These are phyloP conservation scores for Cochlearius cochlearius DNA, from an alignment of 2,113 vertebrate genomes.

Conservation along the genomic window DNA sequence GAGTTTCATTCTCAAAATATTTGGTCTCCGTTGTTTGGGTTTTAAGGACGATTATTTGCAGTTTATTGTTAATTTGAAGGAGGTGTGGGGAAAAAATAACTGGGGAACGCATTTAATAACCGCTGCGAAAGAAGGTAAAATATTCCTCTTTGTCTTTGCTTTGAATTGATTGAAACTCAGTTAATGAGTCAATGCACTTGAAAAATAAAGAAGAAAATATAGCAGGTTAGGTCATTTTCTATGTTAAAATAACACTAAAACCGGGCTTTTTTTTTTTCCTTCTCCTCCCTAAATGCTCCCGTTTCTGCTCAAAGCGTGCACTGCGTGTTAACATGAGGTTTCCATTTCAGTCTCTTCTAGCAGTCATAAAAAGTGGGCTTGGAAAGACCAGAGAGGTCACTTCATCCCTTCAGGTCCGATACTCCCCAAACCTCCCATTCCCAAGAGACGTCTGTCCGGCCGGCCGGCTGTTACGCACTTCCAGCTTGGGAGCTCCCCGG, in stretches of 20 bases:
- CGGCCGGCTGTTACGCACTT: background rate
- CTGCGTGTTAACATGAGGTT: background rate
- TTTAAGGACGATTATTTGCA: background rate
- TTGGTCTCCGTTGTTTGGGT: background rate
- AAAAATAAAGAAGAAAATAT: background rate
- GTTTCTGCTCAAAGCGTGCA: background rate
- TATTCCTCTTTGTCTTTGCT: background rate
- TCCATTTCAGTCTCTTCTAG: background rate
- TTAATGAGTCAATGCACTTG: background rate
- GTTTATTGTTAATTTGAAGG: background rate
- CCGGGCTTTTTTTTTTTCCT: background rate
- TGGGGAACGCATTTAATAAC: background rate
- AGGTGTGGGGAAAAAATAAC: background rate
- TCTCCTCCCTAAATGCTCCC: background rate
- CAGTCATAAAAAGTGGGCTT: background rate
- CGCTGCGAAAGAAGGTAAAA: background rate
- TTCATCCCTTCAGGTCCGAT: background rate
- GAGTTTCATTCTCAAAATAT: background rate
- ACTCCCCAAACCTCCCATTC: rapidly evolving
- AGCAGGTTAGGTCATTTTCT: background rate
- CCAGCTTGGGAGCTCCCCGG: background rate
- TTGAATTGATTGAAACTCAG: background rate
- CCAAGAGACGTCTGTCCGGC: background rate
- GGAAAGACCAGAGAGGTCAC: background rate
- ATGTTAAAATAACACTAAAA: background rate